These are phyloP conservation scores for Aphrocallistes beatrix DNA, from an alignment of 37 sponge, comb jelly and placozoan genomes.

Conservation along the genomic window DNA sequence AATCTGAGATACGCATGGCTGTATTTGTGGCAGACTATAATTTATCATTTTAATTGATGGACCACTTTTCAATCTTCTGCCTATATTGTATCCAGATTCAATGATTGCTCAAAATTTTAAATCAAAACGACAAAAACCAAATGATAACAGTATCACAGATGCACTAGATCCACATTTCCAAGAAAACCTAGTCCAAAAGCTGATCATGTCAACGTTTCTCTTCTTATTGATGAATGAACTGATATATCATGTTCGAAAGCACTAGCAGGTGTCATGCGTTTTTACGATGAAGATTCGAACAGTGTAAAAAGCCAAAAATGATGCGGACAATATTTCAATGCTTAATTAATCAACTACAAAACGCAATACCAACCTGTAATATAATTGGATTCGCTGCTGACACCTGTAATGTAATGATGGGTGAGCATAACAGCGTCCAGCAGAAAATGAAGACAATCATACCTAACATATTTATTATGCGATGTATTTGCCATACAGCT, in stretches of 20 bases:
- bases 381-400: slow-evolving; percentile 19
- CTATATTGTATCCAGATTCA: slow-evolving; percentile 11
- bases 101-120: not conserved
- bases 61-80: slow-evolving; percentile 6
- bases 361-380: not conserved
- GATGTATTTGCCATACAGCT: slow-evolving; percentile 10
- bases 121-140: slow-evolving; percentile 5
- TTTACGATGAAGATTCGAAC: not conserved
- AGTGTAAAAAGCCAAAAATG: no score
- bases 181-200: not conserved
- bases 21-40: no score
- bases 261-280: not conserved
- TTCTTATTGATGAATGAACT: not conserved
- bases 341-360: no score
- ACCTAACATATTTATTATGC: not conserved
- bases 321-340: no score
- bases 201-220: not conserved
- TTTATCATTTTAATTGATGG: not conserved
- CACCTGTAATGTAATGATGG: slow-evolving; percentile 14
- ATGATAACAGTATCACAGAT: not conserved
- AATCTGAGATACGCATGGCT: no score
- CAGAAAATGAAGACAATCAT: not conserved
- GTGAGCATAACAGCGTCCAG: not conserved
- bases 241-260: not conserved
- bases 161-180: not conserved